Conservation (phyloP, 1,140 invertebrate species). For the Drosophila funebris region DNA sequence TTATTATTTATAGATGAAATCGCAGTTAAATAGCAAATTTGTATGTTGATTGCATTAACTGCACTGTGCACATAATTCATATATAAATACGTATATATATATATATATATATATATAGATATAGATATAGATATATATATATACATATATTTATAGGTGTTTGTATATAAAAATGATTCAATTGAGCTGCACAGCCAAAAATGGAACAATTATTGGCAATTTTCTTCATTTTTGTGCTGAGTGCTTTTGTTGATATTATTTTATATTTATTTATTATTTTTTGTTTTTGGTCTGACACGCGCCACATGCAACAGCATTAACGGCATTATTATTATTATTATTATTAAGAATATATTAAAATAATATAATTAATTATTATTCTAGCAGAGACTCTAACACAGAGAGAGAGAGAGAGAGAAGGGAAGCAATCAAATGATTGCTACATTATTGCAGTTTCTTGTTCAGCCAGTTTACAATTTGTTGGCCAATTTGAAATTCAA, state of each 20-base stretch:
- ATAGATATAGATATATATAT: neutral
- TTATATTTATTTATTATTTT: neutral
- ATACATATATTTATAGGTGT: neutral
- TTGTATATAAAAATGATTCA: slow-evolving; percentile 11
- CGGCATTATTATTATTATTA: slow-evolving; percentile 19
- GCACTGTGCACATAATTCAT: neutral
- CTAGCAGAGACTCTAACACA: slow-evolving; percentile 30
- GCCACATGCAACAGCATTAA: slow-evolving; percentile 30
- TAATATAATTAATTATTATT: slow-evolving; percentile 47
- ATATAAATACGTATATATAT: neutral
- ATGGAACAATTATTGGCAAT: slow-evolving; percentile 58
- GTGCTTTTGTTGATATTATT: slow-evolving; percentile 4
- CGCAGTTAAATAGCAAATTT: slow-evolving; percentile 3
- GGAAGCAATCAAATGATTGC: neutral
- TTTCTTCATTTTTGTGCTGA: slow-evolving; percentile 46
- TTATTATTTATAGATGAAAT: neutral
- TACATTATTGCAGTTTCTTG: slow-evolving; percentile 14
- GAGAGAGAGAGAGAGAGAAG: neutral
- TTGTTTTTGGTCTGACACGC: slow-evolving; percentile 54
- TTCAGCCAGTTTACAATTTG: slow-evolving; percentile 26
- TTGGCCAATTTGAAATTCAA: slow-evolving; percentile 31
- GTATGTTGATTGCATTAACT: neutral
- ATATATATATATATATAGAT: neutral
- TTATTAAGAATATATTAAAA: slow-evolving; percentile 13
- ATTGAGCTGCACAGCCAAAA: slow-evolving; percentile 39